A percentile compares a stretch with the other conserved stretches of the same genome.
Conservation (phyloP, 2,113 vertebrate species). For the Osmerus eperlanus region DNA sequence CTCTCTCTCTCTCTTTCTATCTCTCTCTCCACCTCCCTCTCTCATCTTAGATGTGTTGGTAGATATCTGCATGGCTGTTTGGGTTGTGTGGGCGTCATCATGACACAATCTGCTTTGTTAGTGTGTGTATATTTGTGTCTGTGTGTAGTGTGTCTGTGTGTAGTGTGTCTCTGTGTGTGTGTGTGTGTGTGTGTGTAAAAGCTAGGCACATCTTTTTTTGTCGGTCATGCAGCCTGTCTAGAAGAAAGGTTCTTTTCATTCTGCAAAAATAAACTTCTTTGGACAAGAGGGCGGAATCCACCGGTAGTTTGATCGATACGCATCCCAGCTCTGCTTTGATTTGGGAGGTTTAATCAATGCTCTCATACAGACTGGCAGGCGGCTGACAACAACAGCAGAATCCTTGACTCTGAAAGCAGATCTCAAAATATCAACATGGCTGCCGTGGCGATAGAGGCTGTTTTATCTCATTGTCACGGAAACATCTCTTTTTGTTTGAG, state of each 20-base stretch:
- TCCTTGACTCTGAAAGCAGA: slow-evolving; percentile 15
- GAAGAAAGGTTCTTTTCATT: slow-evolving; percentile 43
- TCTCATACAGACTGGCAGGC: slow-evolving; percentile 10
- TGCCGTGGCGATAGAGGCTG: no score
- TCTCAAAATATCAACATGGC: slow-evolving; percentile 23
- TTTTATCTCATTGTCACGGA: slow-evolving; percentile 5
- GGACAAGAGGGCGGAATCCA: slow-evolving; percentile 32
- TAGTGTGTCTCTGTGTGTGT: slow-evolving; percentile 18
- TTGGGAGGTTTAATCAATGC: slow-evolving; percentile 31
- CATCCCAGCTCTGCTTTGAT: slow-evolving; percentile 38
- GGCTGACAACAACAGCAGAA: background rate
- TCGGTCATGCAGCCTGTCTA: slow-evolving; percentile 28
- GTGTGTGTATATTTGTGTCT: slow-evolving; percentile 8
- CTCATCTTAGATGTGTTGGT: background rate
- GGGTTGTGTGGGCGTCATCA: slow-evolving; percentile 21
- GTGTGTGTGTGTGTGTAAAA: slow-evolving; percentile 20
- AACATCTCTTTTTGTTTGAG: slow-evolving; percentile 5
- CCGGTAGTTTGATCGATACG: slow-evolving; percentile 35
- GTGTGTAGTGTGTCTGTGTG: no score
- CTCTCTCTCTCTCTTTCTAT: background rate
- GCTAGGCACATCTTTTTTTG: slow-evolving; percentile 34
- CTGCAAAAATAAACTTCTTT: slow-evolving; percentile 44
- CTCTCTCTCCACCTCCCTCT: background rate
- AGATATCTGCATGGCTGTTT: background rate
- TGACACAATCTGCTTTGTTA: slow-evolving; percentile 13